Conservation (phyloP, 1,140 invertebrate species). For the Aphelinus atriplicis region DNA sequence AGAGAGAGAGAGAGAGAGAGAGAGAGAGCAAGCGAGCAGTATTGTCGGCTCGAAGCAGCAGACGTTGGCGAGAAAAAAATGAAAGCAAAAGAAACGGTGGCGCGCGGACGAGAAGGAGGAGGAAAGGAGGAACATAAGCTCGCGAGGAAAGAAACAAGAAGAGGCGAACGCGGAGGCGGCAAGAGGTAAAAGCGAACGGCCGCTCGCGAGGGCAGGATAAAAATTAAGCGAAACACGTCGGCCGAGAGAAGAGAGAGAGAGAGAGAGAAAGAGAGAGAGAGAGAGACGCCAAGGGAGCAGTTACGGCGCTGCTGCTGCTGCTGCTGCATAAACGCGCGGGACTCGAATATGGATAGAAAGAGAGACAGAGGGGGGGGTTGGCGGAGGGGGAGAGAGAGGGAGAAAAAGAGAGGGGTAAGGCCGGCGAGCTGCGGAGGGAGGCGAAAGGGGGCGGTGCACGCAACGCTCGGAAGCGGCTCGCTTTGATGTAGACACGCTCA, state of each 20-base stretch:
- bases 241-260: not conserved
- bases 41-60: not conserved
- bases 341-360: too few relatives aligned
- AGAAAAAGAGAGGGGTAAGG: not conserved
- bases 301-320: too few relatives aligned
- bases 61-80: not conserved
- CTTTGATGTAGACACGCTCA: constrained; percentile 63
- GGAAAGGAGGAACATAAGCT: not conserved
- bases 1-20: not conserved
- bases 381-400: not conserved
- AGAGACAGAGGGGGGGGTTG: not conserved
- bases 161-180: constrained; percentile 10
- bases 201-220: constrained; percentile 14
- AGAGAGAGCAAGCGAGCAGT: not conserved
- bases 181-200: constrained; percentile 20
- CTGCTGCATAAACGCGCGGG: too few relatives aligned
- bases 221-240: constrained; percentile 34
- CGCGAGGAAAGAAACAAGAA: not conserved
- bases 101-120: not conserved
- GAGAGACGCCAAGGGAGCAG: not conserved
- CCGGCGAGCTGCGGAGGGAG: not conserved
- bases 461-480: constrained; percentile 42
- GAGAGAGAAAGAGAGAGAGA: constrained; percentile 23
- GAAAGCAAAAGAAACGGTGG: not conserved
- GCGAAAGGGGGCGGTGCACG: constrained; percentile 16